Conservation (phyloP, 2,797 vertebrate species). For the Botia almorhae region DNA sequence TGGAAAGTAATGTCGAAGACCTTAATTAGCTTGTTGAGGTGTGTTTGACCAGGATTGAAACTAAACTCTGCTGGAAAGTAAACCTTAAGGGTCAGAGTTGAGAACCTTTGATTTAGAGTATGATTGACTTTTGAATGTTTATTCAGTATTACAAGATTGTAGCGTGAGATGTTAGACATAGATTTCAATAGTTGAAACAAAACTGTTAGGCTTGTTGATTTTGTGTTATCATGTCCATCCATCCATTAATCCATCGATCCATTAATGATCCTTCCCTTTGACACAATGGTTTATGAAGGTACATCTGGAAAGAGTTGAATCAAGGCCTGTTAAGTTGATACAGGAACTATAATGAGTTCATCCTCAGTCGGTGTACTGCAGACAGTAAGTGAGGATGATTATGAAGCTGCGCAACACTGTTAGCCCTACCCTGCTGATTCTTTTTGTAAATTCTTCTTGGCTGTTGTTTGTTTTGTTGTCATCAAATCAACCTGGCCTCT, state of each 20-base stretch:
- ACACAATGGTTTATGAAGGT: background rate
- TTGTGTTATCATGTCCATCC: background rate
- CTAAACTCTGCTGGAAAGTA: no score
- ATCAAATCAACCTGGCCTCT: background rate
- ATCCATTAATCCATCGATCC: background rate
- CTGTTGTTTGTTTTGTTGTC: slow-evolving; percentile 10
- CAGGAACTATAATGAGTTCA: slow-evolving; percentile 34
- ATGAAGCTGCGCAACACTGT: slow-evolving; percentile 25
- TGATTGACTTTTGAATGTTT: background rate
- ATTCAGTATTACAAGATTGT: no score
- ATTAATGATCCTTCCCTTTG: background rate
- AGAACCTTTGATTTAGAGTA: background rate
- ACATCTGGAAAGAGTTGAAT: slow-evolving; percentile 12
- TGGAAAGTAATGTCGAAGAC: no score
- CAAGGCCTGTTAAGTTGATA: slow-evolving; percentile 31
- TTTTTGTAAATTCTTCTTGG: slow-evolving; percentile 15
- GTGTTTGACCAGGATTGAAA: no score
- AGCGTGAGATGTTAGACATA: background rate
- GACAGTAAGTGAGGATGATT: slow-evolving; percentile 12
- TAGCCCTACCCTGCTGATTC: background rate
- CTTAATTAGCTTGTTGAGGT: no score
- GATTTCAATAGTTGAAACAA: background rate
- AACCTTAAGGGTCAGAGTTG: no score
- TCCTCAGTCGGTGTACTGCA: slow-evolving; percentile 16
- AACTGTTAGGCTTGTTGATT: background rate